These are phyloP conservation scores for Cryptoprocta ferox DNA, from an alignment of 2,797 vertebrate genomes.

Conservation along the genomic window DNA sequence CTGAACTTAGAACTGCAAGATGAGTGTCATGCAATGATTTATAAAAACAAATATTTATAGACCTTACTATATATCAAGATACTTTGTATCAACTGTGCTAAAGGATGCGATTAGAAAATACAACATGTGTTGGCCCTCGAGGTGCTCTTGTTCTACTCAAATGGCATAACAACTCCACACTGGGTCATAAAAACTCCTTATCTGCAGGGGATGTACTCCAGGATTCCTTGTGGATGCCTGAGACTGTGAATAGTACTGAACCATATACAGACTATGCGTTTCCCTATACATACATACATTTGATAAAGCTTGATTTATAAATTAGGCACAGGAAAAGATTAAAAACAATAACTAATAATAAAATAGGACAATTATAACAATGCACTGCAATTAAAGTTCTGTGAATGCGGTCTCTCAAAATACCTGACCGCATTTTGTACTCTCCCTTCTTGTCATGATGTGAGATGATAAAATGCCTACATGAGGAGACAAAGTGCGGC, in stretches of 20 bases:
- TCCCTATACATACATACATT: background rate
- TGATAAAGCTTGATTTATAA: background rate
- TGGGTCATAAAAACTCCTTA: background rate
- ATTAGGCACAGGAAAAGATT: background rate
- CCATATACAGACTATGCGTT: background rate
- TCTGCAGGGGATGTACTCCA: background rate
- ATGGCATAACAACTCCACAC: background rate
- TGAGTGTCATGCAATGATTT: background rate
- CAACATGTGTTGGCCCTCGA: background rate
- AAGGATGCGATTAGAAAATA: background rate
- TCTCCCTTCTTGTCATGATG: background rate
- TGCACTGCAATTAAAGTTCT: background rate
- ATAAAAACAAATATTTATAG: slow-evolving; percentile 24
- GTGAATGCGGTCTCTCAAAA: background rate
- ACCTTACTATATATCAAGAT: background rate
- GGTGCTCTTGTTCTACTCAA: background rate
- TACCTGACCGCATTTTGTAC: background rate
- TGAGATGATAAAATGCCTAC: background rate
- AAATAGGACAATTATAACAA: background rate
- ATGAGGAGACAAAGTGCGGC: background rate
- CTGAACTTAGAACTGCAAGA: background rate
- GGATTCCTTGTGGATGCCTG: background rate
- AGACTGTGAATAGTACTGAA: background rate
- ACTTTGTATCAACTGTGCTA: background rate
- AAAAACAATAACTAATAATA: background rate